A percentile compares a stretch with the other conserved stretches of the same genome.
Evolutionary conservation across 2,888 invertebrate genomes (phyloP).

Genomic region (Acrobasis repandana): DNA sequence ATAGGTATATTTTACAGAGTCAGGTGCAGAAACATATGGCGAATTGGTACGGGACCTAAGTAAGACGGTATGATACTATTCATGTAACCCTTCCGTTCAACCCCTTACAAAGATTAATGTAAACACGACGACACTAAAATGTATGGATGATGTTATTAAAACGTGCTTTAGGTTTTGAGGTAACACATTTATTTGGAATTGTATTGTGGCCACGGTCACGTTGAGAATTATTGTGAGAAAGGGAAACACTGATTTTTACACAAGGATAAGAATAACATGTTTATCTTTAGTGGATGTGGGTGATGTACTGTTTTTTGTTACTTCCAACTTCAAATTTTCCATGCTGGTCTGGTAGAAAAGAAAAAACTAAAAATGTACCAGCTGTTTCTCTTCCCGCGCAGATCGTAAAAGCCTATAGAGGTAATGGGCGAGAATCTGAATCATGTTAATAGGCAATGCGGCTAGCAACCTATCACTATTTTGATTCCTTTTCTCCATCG

Average conservation of each 20-base stretch:
- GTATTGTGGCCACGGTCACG: slow-evolving; percentile 12
- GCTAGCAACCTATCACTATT: too few relatives aligned
- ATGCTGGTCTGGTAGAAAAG: too few relatives aligned
- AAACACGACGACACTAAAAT: slow-evolving; percentile 28
- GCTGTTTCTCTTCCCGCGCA: too few relatives aligned
- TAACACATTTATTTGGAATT: slow-evolving; percentile 1
- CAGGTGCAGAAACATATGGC: not conserved
- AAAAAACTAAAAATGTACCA: too few relatives aligned
- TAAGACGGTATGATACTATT: slow-evolving; percentile 42
- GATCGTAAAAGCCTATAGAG: too few relatives aligned
- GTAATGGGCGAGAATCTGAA: too few relatives aligned
- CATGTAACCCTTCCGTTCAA: slow-evolving; percentile 40
- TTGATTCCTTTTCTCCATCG: too few relatives aligned
- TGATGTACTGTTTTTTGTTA: too few relatives aligned
- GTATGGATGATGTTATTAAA: slow-evolving; percentile 18
- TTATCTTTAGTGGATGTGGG: too few relatives aligned
- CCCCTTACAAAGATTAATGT: slow-evolving; percentile 42
- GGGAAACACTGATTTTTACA: not conserved
- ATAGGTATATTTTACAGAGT: not conserved
- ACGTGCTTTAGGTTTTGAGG: slow-evolving; percentile 9
- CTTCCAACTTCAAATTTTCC: too few relatives aligned
- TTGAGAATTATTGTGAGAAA: slow-evolving; percentile 5
- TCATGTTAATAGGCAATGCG: too few relatives aligned
- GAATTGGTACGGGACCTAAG: not conserved
- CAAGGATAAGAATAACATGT: too few relatives aligned